These are phyloP conservation scores for Parasteatoda tepidariorum DNA, from an alignment of 1,140 invertebrate genomes.

Conservation along the genomic window DNA sequence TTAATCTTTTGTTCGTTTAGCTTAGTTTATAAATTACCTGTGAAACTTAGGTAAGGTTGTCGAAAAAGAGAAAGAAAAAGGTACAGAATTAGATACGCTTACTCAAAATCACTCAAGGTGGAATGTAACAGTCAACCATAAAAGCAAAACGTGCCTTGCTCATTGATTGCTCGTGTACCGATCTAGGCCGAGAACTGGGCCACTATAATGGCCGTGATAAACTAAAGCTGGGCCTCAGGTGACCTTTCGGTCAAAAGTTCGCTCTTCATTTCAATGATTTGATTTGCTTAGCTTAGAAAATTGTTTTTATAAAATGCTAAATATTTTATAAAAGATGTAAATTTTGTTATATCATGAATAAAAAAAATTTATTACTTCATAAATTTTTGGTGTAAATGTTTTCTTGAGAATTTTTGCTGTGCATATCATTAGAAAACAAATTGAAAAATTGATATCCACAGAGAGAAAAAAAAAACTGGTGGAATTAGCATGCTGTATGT, in stretches of 20 bases:
- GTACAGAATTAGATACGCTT: constrained; percentile 53
- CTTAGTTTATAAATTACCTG: constrained; percentile 50
- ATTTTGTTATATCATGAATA: too few species aligned
- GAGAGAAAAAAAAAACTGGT: too few species aligned
- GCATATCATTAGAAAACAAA: too few species aligned
- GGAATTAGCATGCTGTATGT: too few species aligned
- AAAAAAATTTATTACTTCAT: too few species aligned
- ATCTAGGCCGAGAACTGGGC: constrained; percentile 17
- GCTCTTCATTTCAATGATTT: constrained; percentile 15
- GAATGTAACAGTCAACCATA: constrained; percentile 55
- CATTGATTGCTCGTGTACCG: constrained; percentile 42
- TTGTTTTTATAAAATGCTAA: too few species aligned
- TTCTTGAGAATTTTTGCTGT: too few species aligned
- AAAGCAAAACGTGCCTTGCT: constrained; percentile 58
- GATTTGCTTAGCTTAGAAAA: constrained; percentile 26
- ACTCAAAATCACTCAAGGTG: constrained; percentile 60
- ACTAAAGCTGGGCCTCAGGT: constrained; percentile 32
- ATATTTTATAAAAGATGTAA: too few species aligned
- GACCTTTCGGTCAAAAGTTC: constrained; percentile 49
- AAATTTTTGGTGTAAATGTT: too few species aligned
- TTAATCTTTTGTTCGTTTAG: constrained; percentile 36
- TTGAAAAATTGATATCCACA: too few species aligned
- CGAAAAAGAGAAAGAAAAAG: constrained; percentile 33
- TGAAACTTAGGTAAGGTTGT: constrained; percentile 44
- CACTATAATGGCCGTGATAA: constrained; percentile 45